Percentiles rank a stretch among this genome's conserved stretches.
These are phyloP conservation scores for Gambusia affinis DNA, from an alignment of 2,113 vertebrate species.

Conservation along the genomic window DNA sequence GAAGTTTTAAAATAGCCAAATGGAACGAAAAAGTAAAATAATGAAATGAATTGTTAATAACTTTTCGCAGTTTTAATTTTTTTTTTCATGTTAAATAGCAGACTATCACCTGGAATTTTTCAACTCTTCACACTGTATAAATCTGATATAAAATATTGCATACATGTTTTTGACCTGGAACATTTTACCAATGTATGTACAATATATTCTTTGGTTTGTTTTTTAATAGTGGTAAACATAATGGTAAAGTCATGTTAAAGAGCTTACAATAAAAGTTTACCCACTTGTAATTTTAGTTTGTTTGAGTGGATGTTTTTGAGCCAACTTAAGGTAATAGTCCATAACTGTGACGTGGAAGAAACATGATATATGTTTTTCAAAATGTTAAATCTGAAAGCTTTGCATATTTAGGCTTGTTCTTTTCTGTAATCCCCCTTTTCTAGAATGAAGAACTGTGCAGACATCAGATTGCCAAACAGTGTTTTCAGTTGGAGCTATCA, in stretches of 20 bases:
- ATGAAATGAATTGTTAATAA: not conserved
- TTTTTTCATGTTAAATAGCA: not conserved
- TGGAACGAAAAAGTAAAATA: not conserved
- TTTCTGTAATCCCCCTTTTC: too few species aligned
- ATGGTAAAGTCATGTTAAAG: not conserved
- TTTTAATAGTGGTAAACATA: not conserved
- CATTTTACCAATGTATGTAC: not conserved
- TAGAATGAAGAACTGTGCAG: too few species aligned
- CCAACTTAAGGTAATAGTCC: not conserved
- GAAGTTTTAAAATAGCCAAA: not conserved
- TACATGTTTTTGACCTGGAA: not conserved
- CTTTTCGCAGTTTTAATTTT: not conserved
- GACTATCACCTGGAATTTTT: not conserved
- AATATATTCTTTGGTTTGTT: not conserved
- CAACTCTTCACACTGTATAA: not conserved
- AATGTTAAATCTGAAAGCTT: not conserved
- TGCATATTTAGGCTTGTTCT: too few species aligned
- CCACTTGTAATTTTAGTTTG: not conserved
- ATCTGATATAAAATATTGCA: not conserved
- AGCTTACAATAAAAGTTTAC: conserved; percentile 1
- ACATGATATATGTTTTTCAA: not conserved
- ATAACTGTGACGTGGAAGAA: not conserved
- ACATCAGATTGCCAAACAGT: too few species aligned
- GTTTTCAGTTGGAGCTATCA: too few species aligned
- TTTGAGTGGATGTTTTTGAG: not conserved